Base-by-base conservation (phyloP, 2,113 vertebrate genomes). In the Psittacara wagleri region DNA sequence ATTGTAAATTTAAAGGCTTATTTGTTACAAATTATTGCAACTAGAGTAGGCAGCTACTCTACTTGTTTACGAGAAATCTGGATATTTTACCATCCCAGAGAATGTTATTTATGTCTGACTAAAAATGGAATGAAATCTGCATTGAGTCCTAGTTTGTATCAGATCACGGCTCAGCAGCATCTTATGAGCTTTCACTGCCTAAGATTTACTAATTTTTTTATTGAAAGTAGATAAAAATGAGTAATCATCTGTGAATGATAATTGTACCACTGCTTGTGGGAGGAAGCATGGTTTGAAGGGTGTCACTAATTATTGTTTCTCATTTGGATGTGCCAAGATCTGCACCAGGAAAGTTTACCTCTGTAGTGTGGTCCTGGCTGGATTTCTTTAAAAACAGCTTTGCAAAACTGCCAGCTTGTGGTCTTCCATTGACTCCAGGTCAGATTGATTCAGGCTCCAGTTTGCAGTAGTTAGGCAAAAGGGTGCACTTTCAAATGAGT, bases 191-290 rank as follows among this genome's bases (percentile, higher is more conserved):
- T 85, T 59, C 52, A 35, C 29, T 91, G 57, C 80, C 51, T 82
- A 67, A 91, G 62, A 89, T 95, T 94, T 79, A 84, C 61, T 78
- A 62, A 27, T 31, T 86, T 77, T 90, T 76, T 87, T 73, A 68
- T 29, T 80, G 64, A 79, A 95, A 94, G 63, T 51, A 82, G 57
- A 44, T 85, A 73, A 95, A 95, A 95, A 91, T 94, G 93, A 96
- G 82, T 91, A 96, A 95, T 95, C 87, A 92, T 80, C 94, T 80
- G 11, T 83, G 63, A 94, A 73, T 73, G 43, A 64, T 89, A 95
- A 95, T 95, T 94, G 78, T 72, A 75, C 55, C 35, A 41, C 51
- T 84, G 77, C 81, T 86, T 92, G 93, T 95, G 67, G 94, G 95
- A 95, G 94, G 57, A 88, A 95, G 70, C 37, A 91, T 76, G 22